Base-by-base conservation (phyloP, 2,797 vertebrate species). In the Ataeniobius toweri region DNA sequence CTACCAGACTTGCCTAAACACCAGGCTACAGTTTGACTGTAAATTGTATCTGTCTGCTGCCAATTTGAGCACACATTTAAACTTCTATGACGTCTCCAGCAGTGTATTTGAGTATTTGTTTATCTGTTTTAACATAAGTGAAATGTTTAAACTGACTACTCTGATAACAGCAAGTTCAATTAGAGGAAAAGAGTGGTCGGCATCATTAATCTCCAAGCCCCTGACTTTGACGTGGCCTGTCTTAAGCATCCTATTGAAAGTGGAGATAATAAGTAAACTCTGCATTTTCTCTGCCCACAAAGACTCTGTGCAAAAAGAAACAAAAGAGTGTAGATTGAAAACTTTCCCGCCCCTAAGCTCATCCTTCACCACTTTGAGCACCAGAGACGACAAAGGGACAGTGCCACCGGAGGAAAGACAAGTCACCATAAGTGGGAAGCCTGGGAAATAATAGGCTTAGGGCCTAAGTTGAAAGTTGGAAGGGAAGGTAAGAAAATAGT, bases 371-470 rank as follows among this genome's bases (percentile, higher is more conserved):
- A 46, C 83, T 91, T 89, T 94, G 89, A 93, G 88, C 85, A 85
- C 77, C 73, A 90, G 93, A 90, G 89, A 85, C 87, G 90, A 95
- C 94, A 95, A 94, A 95, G 85, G 93, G 93, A 93, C 86, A 87
- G 85, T 65, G 63, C 91, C 93, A 94, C 91, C 93, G 94, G 10
- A 67, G 94, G 93, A 94, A 92, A 94, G 93, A 94, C 69, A 67
- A 77, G 91, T 89, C 89, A 91, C 80, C 78, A 79, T 79, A 71
- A 67, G 50, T 67, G 68, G 14, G 13, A 14, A 18, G 50, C 80
- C 67, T 82, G 82, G 81, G 71, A 67, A 41, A 41, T 4, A 41
- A 2, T 39, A 83, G 68, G 74, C 71, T 83, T 28, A 22, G 53
- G 48, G 55, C 39, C 78, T 31, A 31, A 31, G 31, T 68, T 84